Evolutionary conservation across 2,797 vertebrate species (phyloP), one percentile per base, ranked within the genome.

Genomic region (Myotis vivesi): DNA sequence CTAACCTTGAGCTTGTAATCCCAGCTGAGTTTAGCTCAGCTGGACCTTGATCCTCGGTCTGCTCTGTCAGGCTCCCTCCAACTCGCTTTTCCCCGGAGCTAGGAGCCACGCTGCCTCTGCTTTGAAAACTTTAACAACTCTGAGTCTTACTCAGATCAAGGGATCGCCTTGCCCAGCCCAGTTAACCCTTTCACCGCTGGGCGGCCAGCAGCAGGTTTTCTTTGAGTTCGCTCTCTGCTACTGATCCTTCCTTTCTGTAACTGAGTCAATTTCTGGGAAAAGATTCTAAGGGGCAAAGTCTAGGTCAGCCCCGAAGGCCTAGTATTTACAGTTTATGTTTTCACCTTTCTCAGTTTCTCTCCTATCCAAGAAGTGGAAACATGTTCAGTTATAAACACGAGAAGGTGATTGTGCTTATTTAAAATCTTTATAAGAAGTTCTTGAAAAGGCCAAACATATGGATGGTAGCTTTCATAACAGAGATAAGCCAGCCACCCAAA

Each of bases 141-240:
- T 4, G 25, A 87, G 94, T 88, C 92, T 94, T 94, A 96, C 96
- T 96, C 94, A 51, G 49, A 94, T 92, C 79, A 13, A 66, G 76
- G 94, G 96, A 95, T 97, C 96, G 93, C 94, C 94, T 97, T 96
- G 96, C 94, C 83, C 97, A 89, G 95, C 96, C 95, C 97, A 84
- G 94, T 98, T 98, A 98, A 98, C 98, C 53, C 97, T 88, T 97
- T 92, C 91, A 41, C 19, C 59, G 23, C 97, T 81, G 33, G 72
- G 83, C 51, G 28, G 75, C 68, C 76, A 15, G 88, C 68, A 12
- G 66, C 8, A 2, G 57, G 57, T 25, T 46, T 20, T 25, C 17
- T 20, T 5, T 12, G 44, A 25, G 49, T 36, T 75, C 7, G 23
- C 33, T 11, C 44, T 76, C 33, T 6, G 36, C 28, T 55, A 9